Evolutionary conservation across 2,797 vertebrate genomes (phyloP), one percentile per base, ranked within the genome.

Genomic region (Astyanax mexicanus): DNA sequence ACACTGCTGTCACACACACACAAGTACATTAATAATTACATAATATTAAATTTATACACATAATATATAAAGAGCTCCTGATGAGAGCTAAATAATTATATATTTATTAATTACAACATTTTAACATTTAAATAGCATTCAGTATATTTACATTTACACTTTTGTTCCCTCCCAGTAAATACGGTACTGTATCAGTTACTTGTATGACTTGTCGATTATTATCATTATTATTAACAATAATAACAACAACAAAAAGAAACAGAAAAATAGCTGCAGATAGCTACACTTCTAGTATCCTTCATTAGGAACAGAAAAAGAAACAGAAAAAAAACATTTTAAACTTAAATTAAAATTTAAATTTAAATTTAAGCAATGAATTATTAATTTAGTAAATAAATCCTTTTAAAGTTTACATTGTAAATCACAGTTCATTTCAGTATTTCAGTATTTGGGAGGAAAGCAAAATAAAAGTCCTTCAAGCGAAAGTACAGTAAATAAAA

Each of bases 121-220:
- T 32, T 32, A 2, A 2, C 32, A 5, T 32, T 32, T 32, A 32
- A 32, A 32, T 32, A 32, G 19, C n/a, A n/a, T n/a, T n/a, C n/a
- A n/a, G n/a, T n/a, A n/a, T n/a, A n/a, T n/a, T 47, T 3, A 54
- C 54, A 54, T 54, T 35, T 61, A 47, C 8, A 72, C 11, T 52
- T 23, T 52, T 19, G 8, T 19, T 11, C 32, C 15, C n/a, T 58
- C 29, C 29, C 25, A 9, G 15, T 8, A n/a, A 57, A 32, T 13
- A 17, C 25, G 57, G 25, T 13, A 32, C 25, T 17, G 12, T 27
- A 55, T 10, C n/a, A n/a, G n/a, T n/a, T n/a, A n/a, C n/a, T n/a
- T n/a, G n/a, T n/a, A n/a, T n/a, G n/a, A n/a, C n/a, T n/a, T n/a
- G n/a, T n/a, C n/a, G n/a, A n/a, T n/a, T n/a, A n/a, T n/a, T n/a